Percentiles rank a stretch among this genome's conserved stretches.
Conservation (phyloP, 2,888 invertebrate species). For the Cerastis leucographa region DNA sequence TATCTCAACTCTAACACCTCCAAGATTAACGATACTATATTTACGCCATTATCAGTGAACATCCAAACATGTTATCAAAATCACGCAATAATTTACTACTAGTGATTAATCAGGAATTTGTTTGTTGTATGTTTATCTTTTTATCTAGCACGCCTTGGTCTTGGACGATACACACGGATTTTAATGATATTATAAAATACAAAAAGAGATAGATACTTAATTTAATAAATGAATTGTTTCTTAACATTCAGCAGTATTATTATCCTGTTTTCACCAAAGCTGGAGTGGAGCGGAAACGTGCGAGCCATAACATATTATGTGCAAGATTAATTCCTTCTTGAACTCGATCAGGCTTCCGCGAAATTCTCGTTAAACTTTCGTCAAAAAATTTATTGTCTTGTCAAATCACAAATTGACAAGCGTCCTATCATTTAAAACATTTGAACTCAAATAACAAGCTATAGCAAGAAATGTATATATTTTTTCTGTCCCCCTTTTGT, state of each 20-base stretch:
- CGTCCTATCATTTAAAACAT: not conserved
- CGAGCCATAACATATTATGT: not conserved
- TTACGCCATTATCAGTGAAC: slow-evolving; percentile 10
- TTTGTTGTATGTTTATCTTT: slow-evolving; percentile 50
- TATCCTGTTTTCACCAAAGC: not conserved
- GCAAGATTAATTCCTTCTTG: not conserved
- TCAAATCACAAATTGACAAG: not conserved
- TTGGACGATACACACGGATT: slow-evolving; percentile 42
- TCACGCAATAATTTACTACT: slow-evolving; percentile 46
- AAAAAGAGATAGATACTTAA: not conserved
- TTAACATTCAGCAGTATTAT: not conserved
- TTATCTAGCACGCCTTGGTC: slow-evolving; percentile 45
- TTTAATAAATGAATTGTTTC: not conserved
- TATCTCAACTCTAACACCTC: not conserved
- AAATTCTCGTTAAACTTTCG: not conserved
- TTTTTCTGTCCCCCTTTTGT: not conserved
- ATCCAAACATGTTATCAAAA: slow-evolving; percentile 43
- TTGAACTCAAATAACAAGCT: not conserved
- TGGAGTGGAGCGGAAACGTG: not conserved
- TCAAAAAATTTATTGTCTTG: slow-evolving; percentile 8
- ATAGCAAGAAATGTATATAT: not conserved
- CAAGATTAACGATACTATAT: not conserved
- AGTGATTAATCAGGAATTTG: slow-evolving; percentile 55
- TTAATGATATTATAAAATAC: slow-evolving; percentile 2
- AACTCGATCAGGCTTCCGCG: not conserved